Conservation (phyloP, 2,797 vertebrate species). For the Falco berigora region DNA sequence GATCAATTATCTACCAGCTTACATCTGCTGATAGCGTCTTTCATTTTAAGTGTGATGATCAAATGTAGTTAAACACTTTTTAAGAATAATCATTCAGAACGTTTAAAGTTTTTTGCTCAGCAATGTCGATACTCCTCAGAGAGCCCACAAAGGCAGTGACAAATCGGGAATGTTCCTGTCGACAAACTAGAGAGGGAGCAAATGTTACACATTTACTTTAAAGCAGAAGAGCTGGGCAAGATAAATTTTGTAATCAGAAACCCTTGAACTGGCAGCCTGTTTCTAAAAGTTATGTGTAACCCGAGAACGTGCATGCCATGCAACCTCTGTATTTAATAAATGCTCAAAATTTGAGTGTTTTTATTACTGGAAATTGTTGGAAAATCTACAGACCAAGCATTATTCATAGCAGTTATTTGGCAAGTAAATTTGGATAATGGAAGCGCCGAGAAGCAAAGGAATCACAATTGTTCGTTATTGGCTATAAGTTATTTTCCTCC, state of each 20-base stretch:
- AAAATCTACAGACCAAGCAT: background rate
- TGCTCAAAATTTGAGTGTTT: background rate
- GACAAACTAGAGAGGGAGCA: slow-evolving; percentile 47
- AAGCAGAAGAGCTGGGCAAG: background rate
- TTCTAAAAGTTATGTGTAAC: background rate
- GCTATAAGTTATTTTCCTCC: background rate
- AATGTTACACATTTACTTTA: background rate
- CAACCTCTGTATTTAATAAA: slow-evolving; percentile 11
- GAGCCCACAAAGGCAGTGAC: background rate
- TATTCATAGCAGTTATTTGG: slow-evolving; percentile 10
- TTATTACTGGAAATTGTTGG: slow-evolving; percentile 20
- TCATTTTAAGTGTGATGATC: background rate
- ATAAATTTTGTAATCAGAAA: slow-evolving; percentile 9
- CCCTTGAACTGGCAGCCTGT: background rate
- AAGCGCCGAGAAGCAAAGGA: background rate
- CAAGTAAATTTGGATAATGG: background rate
- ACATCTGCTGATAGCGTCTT: background rate
- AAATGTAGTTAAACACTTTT: background rate
- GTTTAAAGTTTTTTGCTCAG: background rate
- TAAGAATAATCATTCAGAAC: background rate
- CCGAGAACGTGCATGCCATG: background rate
- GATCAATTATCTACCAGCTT: background rate
- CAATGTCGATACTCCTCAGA: background rate
- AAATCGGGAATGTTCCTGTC: background rate
- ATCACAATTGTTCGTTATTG: background rate